A percentile compares a stretch with the other conserved stretches of the same genome.
Evolutionary conservation across 2,113 vertebrate species (phyloP).

Genomic region (Misgurnus anguillicaudatus): DNA sequence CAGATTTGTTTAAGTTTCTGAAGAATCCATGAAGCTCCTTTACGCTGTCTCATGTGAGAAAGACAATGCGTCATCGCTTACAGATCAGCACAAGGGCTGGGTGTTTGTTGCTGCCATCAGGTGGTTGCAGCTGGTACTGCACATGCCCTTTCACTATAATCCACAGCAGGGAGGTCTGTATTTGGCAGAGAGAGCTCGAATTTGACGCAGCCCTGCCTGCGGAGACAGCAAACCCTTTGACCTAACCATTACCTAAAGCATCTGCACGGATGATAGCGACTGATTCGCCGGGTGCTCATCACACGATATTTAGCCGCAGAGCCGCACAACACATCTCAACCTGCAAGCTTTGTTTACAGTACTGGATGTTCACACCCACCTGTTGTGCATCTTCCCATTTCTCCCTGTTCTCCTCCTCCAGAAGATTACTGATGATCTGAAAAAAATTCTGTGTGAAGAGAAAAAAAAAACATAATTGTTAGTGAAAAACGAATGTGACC

Average conservation of each 20-base stretch:
- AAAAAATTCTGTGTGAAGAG: constrained; percentile 91
- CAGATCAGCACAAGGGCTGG: constrained; percentile 3
- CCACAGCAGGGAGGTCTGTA: constrained; percentile 6
- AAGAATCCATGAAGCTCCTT: constrained; percentile 33
- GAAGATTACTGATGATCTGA: constrained; percentile 98
- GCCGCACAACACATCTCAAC: constrained; percentile 13
- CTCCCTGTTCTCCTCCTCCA: constrained; percentile 98
- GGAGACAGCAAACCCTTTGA: constrained; percentile 42
- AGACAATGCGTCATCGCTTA: constrained; percentile 12
- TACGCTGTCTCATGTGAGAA: constrained; percentile 12
- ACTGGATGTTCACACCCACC: constrained; percentile 73
- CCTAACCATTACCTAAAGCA: constrained; percentile 37
- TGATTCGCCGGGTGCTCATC: constrained; percentile 40
- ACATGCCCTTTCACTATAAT: constrained; percentile 1
- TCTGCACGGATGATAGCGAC: constrained; percentile 21
- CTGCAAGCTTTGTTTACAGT: background rate
- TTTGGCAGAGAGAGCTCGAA: constrained; percentile 20
- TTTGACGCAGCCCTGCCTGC: constrained; percentile 10
- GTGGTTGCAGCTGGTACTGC: constrained; percentile 49
- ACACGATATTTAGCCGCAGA: constrained; percentile 2
- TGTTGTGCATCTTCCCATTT: constrained; percentile 99
- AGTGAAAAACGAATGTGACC: background rate
- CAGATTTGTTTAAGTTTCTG: constrained; percentile 17
- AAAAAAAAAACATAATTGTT: constrained; percentile 45
- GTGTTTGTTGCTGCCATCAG: constrained; percentile 57